Evolutionary conservation across 2,888 invertebrate species (phyloP), one percentile per base, ranked within the genome.

Genomic region (Suillia variegata): DNA sequence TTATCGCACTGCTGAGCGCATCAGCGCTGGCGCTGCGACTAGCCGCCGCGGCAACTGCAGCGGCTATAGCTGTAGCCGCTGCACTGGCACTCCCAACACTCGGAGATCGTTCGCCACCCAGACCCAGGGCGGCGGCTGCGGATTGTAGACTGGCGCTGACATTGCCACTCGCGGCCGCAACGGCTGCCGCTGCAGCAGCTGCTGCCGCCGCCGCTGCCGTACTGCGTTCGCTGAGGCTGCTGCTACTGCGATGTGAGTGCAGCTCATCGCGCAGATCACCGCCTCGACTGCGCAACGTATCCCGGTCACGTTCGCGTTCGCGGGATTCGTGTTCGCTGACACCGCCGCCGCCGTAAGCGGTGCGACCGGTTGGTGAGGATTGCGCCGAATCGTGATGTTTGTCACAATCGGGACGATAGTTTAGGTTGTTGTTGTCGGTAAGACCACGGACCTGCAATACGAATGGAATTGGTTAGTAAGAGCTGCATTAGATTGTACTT

Each of bases 391-490:
- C 79, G 71, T 79, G 80, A 68, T 83, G 82, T 67, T 79, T 80
- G 63, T 81, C 82, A 69, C 75, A 77, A 65, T 81, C 82, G 66
- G 80, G 71, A 63, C 81, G 81, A 70, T 82, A 82, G 64, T 82
- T 82, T 70, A 82, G 75, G 71, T 82, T 89, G 85, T 90, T 91
- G 83, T 91, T 93, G 85, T 94, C 93, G 76, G 93, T 93, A 80
- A 94, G 87, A 78, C 93, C 94, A 83, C 93, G 84, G 69, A 91
- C 82, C 82, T 82, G 58, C 2, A 61, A 58, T 8, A 1, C 21
- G 10, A 26, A 54, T 47, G 10, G 0, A n/a, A n/a, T 47, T 47
- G 42, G 10, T 26, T 8, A 22, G 21, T 42, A 20, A 18, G 31
- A 52, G 24, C 4, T 8, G 51, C n/a, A 42, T 18, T 22, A 49